These are phyloP conservation scores for Pristionchus fissidentatus DNA, from an alignment of 2,888 invertebrate species.

Conservation along the genomic window DNA sequence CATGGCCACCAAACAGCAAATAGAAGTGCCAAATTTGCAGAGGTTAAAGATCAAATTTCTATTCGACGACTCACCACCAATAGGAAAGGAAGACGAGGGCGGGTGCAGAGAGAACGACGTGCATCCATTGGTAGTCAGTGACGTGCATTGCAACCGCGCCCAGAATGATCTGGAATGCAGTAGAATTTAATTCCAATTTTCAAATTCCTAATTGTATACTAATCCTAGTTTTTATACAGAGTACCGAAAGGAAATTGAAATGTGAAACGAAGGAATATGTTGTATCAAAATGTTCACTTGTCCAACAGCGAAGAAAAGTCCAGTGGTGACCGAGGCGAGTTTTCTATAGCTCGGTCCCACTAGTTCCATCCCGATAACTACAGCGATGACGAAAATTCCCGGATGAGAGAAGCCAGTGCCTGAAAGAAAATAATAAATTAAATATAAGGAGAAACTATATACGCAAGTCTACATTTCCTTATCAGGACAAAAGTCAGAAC, in stretches of 20 bases:
- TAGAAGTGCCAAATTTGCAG: too few relatives aligned
- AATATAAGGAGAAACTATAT: too few relatives aligned
- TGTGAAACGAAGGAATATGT: too few relatives aligned
- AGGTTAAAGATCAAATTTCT: too few relatives aligned
- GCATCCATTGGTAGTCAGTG: constrained; percentile 72
- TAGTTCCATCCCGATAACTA: constrained; percentile 80
- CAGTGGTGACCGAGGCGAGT: constrained; percentile 76
- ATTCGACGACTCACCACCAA: constrained; percentile 71
- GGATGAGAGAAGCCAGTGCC: constrained; percentile 85
- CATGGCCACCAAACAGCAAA: too few relatives aligned
- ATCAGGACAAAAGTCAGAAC: too few relatives aligned
- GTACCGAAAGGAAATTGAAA: background rate
- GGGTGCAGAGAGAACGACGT: constrained; percentile 72
- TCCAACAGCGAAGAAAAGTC: constrained; percentile 76
- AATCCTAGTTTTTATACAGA: too few relatives aligned
- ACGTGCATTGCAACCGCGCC: constrained; percentile 74
- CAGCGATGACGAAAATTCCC: constrained; percentile 87
- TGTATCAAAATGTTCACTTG: too few relatives aligned
- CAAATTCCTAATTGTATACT: too few relatives aligned
- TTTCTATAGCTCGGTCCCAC: constrained; percentile 77
- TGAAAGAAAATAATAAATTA: constrained; percentile 79
- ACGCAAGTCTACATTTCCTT: too few relatives aligned
- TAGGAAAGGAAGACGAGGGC: constrained; percentile 72
- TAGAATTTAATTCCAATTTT: too few relatives aligned
- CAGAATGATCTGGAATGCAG: constrained; percentile 61